A percentile compares a stretch with the other conserved stretches of the same genome.
Conservation (phyloP, 2,113 vertebrate genomes). For the Sander lucioperca region DNA sequence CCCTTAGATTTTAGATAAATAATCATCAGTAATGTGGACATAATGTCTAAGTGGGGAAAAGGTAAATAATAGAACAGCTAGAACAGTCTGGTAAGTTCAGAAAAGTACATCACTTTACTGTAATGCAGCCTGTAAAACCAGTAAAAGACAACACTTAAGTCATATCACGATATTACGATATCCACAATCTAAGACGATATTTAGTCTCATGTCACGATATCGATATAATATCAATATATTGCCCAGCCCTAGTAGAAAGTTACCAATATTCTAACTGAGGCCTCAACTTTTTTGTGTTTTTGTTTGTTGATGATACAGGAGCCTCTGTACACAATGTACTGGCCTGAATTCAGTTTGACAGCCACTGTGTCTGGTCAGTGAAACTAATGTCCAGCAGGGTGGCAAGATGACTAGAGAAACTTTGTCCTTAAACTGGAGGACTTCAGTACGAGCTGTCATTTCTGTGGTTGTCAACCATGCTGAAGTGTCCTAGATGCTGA, state of each 20-base stretch:
- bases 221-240: too few relatives aligned
- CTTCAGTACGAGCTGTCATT: neutral
- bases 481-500: neutral
- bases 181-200: too few relatives aligned
- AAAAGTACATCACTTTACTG: too few relatives aligned
- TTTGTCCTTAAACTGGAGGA: constrained; percentile 9
- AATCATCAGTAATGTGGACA: too few relatives aligned
- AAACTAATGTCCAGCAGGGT: neutral
- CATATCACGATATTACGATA: too few relatives aligned
- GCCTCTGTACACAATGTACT: neutral
- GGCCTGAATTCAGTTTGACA: constrained; percentile 1
- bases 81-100: too few relatives aligned
- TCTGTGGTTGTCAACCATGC: neutral
- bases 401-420: neutral
- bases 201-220: too few relatives aligned
- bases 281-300: neutral
- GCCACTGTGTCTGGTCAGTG: neutral
- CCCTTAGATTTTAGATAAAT: too few relatives aligned
- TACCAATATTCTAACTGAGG: neutral
- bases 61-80: too few relatives aligned
- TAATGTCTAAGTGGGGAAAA: too few relatives aligned
- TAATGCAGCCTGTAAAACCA: too few relatives aligned
- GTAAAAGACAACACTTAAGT: too few relatives aligned
- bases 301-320: constrained; percentile 5
- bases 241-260: neutral